Evolutionary conservation across 2,888 invertebrate species (phyloP).

Genomic region (Scotopteryx bipunctaria): DNA sequence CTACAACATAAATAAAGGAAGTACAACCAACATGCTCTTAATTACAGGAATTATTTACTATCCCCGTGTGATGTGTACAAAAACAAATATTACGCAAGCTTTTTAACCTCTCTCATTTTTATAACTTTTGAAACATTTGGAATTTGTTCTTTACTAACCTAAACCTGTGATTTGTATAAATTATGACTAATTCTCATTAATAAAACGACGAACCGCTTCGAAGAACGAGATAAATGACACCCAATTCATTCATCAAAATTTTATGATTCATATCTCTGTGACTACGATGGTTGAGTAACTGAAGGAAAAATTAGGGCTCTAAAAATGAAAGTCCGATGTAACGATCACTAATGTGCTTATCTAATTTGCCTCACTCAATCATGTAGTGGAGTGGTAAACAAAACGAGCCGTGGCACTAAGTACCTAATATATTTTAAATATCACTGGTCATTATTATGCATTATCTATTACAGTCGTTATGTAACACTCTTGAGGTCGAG

Average conservation of each 20-base stretch:
- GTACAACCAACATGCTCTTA: slow-evolving; percentile 62
- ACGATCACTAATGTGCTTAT: slow-evolving; percentile 64
- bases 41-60: slow-evolving; percentile 70
- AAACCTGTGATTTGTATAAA: not conserved
- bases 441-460: slow-evolving; percentile 77
- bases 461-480: slow-evolving; percentile 73
- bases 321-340: slow-evolving; percentile 70
- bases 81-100: slow-evolving; percentile 61
- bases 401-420: slow-evolving; percentile 57
- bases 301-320: slow-evolving; percentile 49
- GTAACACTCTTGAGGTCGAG: slow-evolving; percentile 65
- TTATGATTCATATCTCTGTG: slow-evolving; percentile 35
- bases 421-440: slow-evolving; percentile 74
- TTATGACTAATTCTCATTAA: slow-evolving; percentile 14
- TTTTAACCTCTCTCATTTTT: slow-evolving; percentile 42
- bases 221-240: slow-evolving; percentile 16
- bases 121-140: not conserved
- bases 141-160: not conserved
- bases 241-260: slow-evolving; percentile 28
- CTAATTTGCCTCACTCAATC: slow-evolving; percentile 77
- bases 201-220: slow-evolving; percentile 3
- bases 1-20: slow-evolving; percentile 31
- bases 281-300: slow-evolving; percentile 35
- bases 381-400: slow-evolving; percentile 52
- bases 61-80: slow-evolving; percentile 62